Evolutionary conservation across 2,113 vertebrate genomes (phyloP).

Genomic region (Bos taurus): ARS-UCD2.0 NC_037354.1:15128501-15129000

Average conservation of each 20-base stretch:
- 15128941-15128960: background rate
- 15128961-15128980: too few relatives aligned
- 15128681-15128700: background rate
- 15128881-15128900: background rate
- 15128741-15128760: too few relatives aligned
- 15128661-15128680: background rate
- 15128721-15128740: too few relatives aligned
- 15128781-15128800: background rate
- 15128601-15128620: background rate
- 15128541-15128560: background rate
- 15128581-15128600: background rate
- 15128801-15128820: fast-evolving
- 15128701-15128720: background rate
- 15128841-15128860: background rate
- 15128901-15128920: background rate
- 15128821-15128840: background rate
- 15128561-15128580: background rate
- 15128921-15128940: background rate
- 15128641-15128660: background rate
- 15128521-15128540: background rate
- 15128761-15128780: background rate
- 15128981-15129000: fast-evolving
- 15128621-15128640: background rate
- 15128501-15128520: background rate
- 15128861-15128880: too few relatives aligned